Evolutionary conservation across 2,797 vertebrate genomes (phyloP), one percentile per base, ranked within the genome.

Genomic region (Pseudotriccus pelzelni): DNA sequence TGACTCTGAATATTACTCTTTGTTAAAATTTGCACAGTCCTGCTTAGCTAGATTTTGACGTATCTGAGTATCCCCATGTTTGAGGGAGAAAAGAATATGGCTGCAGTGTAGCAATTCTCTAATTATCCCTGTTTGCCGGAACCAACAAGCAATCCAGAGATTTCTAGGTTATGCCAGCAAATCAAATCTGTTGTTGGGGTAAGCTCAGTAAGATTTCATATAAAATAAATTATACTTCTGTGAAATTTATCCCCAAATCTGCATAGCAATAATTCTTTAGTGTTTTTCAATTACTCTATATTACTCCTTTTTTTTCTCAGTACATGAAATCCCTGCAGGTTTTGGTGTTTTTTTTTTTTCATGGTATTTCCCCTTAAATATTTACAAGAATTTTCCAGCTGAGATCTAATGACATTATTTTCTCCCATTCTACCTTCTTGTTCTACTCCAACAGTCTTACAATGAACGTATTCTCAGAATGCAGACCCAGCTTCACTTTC

Each of bases 321-420:
- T 47, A 66, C 47, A 69, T 23, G 6, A 94, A 84, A 58, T 69
- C 36, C 49, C 34, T 59, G 12, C 27, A 64, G 41, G 14, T 2
- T 37, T 43, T 17, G 8, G 37, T 9, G 10, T 37, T 41, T 41
- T 41, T 41, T 41, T 41, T 25, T n/a, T 50, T 12, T 27, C n/a
- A 37, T 56, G 28, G 62, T 94, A 70, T 85, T 92, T 93, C 53
- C 7, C 28, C 63, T 72, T 69, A 73, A 94, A 93, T 86, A 81
- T 86, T 84, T 81, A 69, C 36, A 84, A 47, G 27, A 89, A 75
- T 96, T 92, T 94, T 93, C 85, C 83, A 86, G 17, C 52, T 93
- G 67, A 91, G 44, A 53, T 78, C 53, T 46, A 77, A 89, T 34
- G 94, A 41, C n/a, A 69, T 70, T 84, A 62, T 86, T 94, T 94